phyloP scores from a whole-genome alignment of 2,888 invertebrate genomes.

The Allacma fusca region DNA sequence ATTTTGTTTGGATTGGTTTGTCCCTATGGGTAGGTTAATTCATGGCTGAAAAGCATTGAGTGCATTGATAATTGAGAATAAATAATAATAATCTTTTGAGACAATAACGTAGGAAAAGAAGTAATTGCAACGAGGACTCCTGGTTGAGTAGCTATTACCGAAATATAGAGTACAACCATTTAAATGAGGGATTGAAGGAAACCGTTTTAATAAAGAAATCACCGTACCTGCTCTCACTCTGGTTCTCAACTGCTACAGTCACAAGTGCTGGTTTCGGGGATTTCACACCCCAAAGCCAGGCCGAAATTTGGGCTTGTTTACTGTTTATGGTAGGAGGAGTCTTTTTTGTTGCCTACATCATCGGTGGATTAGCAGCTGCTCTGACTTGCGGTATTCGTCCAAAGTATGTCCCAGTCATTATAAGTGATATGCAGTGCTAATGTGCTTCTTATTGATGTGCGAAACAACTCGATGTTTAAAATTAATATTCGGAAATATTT shows the following conservation, averaged over 20 bases:
- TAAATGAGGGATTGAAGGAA: neutral
- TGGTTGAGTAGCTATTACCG: slow-evolving; percentile 12
- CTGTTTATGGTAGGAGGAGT: slow-evolving; percentile 47
- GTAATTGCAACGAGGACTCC: no score
- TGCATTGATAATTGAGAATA: no score
- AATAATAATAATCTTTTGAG: no score
- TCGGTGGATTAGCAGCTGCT: slow-evolving; percentile 49
- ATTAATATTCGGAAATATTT: neutral
- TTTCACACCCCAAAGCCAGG: slow-evolving; percentile 48
- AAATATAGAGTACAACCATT: neutral
- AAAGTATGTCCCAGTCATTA: slow-evolving; percentile 27
- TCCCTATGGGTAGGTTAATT: slow-evolving; percentile 3
- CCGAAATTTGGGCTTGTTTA: slow-evolving; percentile 45
- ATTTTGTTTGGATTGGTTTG: slow-evolving; percentile 45
- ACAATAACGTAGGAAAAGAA: no score
- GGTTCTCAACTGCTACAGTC: slow-evolving; percentile 50
- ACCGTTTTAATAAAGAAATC: slow-evolving; percentile 32
- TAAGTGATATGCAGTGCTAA: neutral
- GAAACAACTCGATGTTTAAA: no score
- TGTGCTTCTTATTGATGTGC: no score
- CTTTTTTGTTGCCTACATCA: slow-evolving; percentile 50
- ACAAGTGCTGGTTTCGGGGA: slow-evolving; percentile 56
- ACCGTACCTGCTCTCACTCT: slow-evolving; percentile 48
- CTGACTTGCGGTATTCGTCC: slow-evolving; percentile 51
- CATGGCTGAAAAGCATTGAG: no score